Conservation (phyloP, 2,888 invertebrate genomes). For the Lasioglossum lativentre region DNA sequence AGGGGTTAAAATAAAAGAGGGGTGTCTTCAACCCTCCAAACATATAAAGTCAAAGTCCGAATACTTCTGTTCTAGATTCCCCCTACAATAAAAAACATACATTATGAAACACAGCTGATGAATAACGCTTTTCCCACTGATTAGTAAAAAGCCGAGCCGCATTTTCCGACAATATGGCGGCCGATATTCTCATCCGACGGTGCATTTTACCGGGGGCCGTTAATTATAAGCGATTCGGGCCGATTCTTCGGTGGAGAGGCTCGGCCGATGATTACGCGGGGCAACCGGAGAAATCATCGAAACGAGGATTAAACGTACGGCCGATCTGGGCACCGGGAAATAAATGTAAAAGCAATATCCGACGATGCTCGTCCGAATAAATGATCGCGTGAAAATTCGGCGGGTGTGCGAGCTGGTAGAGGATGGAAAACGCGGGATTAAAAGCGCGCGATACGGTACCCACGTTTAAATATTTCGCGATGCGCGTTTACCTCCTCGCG, state of each 20-base stretch:
- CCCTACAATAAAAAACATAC: not conserved
- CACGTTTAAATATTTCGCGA: not conserved
- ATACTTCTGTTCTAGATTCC: not conserved
- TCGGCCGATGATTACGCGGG: not conserved
- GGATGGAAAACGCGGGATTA: too few relatives aligned
- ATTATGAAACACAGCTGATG: too few relatives aligned
- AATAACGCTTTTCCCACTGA: not conserved
- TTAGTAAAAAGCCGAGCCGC: not conserved
- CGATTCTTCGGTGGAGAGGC: not conserved
- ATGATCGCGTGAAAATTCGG: slow-evolving; percentile 9
- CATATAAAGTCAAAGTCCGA: too few relatives aligned
- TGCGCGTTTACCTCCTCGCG: not conserved
- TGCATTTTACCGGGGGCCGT: not conserved
- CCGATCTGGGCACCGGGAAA: slow-evolving; percentile 3
- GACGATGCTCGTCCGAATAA: not conserved
- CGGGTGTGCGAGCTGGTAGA: not conserved
- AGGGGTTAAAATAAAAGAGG: too few relatives aligned
- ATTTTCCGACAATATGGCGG: not conserved
- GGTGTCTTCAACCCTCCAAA: too few relatives aligned
- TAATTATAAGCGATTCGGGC: not conserved
- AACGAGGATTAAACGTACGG: slow-evolving; percentile 9
- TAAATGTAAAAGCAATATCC: slow-evolving; percentile 33
- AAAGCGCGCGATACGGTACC: not conserved
- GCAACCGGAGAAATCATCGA: not conserved
- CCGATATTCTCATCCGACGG: not conserved